Base-by-base conservation (phyloP, 2,113 vertebrate species). In the Crotalus horridus region DNA sequence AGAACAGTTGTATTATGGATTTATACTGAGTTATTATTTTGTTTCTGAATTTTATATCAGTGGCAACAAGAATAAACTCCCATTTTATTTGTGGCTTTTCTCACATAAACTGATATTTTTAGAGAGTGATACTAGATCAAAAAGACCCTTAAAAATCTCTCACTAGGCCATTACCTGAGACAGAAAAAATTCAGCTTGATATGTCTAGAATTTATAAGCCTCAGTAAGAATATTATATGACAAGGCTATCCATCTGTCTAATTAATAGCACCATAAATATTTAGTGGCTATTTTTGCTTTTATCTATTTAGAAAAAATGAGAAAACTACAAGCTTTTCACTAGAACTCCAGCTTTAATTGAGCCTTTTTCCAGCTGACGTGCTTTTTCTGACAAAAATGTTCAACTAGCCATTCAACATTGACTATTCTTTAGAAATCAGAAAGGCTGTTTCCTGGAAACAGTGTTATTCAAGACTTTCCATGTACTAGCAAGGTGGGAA, bases 211-310 rank as follows among this genome's bases (percentile, higher is more conserved):
- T 48, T 6, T 93, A 26, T 89, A 85, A 58, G 55, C 89, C 94
- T 94, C 94, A 97, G 95, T 91, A 93, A 58, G 91, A 85, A 90
- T 10, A 88, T 92, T 93, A 94, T 90, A 94, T 69, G 69, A 94
- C 74, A 95, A 89, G 89, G 89, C 53, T 91, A 93, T 88, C 95
- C 90, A 90, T 87, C 93, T 91, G 74, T 85, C 95, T 96, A 96
- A 96, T 96, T 96, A 97, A 94, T 90, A 94, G 55, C 81, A 91
- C 55, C 24, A 95, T 97, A 94, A 96, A 96, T 96, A 97, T 96
- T 97, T 94, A 97, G 92, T 93, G 93, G 92, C 93, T 95, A 96
- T 90, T 94, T 91, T 91, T 90, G 88, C 91, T 93, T 95, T 53
- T 95, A 96, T 97, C 95, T 97, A 94, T 93, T 95, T 91, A 33